A percentile compares a stretch with the other conserved stretches of the same genome.
These are phyloP conservation scores for Sesia apiformis DNA, from an alignment of 2,888 invertebrate species.

Conservation along the genomic window DNA sequence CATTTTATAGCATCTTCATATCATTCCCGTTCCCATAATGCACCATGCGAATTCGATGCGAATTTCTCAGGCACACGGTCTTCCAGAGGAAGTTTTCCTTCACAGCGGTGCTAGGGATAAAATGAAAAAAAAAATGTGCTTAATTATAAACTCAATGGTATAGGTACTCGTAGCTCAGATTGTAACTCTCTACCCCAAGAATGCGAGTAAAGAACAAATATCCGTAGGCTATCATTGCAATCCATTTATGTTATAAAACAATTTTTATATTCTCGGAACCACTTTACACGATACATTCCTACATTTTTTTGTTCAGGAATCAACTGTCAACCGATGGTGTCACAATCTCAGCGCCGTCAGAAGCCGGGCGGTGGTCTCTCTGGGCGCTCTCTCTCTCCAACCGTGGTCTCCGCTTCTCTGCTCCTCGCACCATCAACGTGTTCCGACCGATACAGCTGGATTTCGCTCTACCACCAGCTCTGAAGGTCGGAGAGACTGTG, in stretches of 20 bases:
- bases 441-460: conserved; percentile 78
- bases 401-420: conserved; percentile 70
- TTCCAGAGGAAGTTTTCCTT: too few species aligned
- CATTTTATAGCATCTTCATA: too few species aligned
- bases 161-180: too few species aligned
- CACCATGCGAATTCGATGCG: too few species aligned
- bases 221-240: neutral
- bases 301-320: conserved; percentile 39
- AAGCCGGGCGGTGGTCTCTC: conserved; percentile 78
- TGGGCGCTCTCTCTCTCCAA: conserved; percentile 76
- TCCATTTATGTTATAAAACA: neutral
- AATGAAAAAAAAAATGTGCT: too few species aligned
- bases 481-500: conserved; percentile 77
- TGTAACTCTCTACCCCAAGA: too few species aligned
- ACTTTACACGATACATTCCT: neutral
- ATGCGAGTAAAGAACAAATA: neutral
- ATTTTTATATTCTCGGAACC: neutral
- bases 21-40: too few species aligned
- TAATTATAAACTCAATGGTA: too few species aligned
- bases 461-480: conserved; percentile 73
- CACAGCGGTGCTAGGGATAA: too few species aligned
- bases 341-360: conserved; percentile 74
- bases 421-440: conserved; percentile 74
- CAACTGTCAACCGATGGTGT: conserved; percentile 75
- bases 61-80: too few species aligned